These are phyloP conservation scores for western clawed frog (Xenopus tropicalis) DNA, from an alignment of 2,113 vertebrate genomes.

Conservation along the genomic window UCB_Xtro_10.0 CM004448.2:51586501-51587000, in stretches of 20 bases:
- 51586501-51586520: no score
- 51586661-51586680: constrained; percentile 97
- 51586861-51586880: no score
- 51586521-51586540: no score
- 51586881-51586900: no score
- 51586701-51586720: constrained; percentile 95
- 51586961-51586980: no score
- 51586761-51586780: background rate
- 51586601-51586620: constrained; percentile 93
- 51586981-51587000: no score
- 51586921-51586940: no score
- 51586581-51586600: constrained; percentile 68
- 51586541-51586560: no score
- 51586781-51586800: background rate
- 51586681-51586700: constrained; percentile 93
- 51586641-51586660: constrained; percentile 92
- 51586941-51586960: no score
- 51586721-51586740: constrained; percentile 25
- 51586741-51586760: constrained; percentile 10
- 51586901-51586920: no score
- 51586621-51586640: constrained; percentile 95
- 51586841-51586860: background rate
- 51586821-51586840: background rate
- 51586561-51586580: no score
- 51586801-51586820: background rate